Base-by-base conservation (phyloP, 2,888 invertebrate species). In the Aporophyla nigra region DNA sequence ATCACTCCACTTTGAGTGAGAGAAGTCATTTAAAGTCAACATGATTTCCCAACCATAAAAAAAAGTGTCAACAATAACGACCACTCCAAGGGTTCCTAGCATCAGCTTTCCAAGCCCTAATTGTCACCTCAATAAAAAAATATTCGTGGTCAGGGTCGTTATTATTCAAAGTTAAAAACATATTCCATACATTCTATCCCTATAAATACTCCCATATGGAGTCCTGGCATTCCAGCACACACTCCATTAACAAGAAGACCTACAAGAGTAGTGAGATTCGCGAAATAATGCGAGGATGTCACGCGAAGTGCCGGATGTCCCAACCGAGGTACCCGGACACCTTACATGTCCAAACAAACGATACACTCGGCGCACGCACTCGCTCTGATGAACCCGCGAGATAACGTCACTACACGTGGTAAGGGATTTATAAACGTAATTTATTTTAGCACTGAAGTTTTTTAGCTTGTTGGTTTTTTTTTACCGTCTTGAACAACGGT, bases 221-320 rank as follows among this genome's bases (percentile, higher is more conserved):
- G 19, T 62, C 66, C 68, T 40, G 72, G 74, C 79, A 86, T 87
- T 78, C 80, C 88, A 87, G 81, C 74, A 78, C 77, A 82, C 62
- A 80, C 63, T 74, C 58, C 74, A 71, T n/a, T 78, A 76, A 76
- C 71, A 80, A 81, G 85, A 90, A 88, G 80, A 82, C 86, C 78
- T 85, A 86, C 83, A 84, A 85, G 70, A 76, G 74, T 71, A 27
- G 59, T 58, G 71, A 76, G 75, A 84, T 75, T 74, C 65, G 71
- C 70, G 73, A 76, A 77, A 82, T 90, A 88, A 89, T 87, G 87
- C 76, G 80, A 68, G 81, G 76, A 80, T 83, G 74, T 87, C 90
- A 91, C 89, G 90, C 90, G 80, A 89, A 80, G 70, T 82, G 84
- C 87, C 86, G 88, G 90, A 90, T 86, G 86, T 84, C 71, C 83